Conservation (phyloP, 2,888 invertebrate species). For the Lobophora halterata region DNA sequence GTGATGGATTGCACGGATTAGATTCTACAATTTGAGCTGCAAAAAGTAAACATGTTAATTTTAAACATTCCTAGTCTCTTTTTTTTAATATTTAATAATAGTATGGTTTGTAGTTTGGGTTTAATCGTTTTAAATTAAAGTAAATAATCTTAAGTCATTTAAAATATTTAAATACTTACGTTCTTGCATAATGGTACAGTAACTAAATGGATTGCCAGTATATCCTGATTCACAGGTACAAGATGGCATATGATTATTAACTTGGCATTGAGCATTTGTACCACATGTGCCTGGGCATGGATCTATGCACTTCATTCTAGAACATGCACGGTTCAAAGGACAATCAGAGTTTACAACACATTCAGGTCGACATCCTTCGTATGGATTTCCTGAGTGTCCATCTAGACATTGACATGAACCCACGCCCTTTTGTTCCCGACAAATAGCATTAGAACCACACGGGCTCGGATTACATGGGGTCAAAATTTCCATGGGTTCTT, state of each 20-base stretch:
- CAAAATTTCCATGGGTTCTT: slow-evolving; percentile 60
- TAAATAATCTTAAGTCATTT: background rate
- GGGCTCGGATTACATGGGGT: slow-evolving; percentile 84
- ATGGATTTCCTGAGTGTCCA: slow-evolving; percentile 87
- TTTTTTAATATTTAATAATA: no score
- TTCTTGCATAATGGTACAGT: slow-evolving; percentile 76
- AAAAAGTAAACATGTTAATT: slow-evolving; percentile 33
- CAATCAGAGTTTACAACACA: slow-evolving; percentile 88
- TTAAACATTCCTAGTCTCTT: no score
- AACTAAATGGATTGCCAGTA: slow-evolving; percentile 85
- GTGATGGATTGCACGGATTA: slow-evolving; percentile 76
- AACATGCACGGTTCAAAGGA: slow-evolving; percentile 85
- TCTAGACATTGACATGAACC: slow-evolving; percentile 85
- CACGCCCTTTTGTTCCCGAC: slow-evolving; percentile 81
- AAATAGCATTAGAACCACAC: slow-evolving; percentile 83
- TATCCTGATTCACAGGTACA: slow-evolving; percentile 85
- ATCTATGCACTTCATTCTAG: slow-evolving; percentile 87
- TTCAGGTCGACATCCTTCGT: slow-evolving; percentile 88
- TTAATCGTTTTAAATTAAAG: slow-evolving; percentile 4
- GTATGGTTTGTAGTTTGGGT: no score
- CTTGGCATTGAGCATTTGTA: slow-evolving; percentile 85
- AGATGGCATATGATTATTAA: slow-evolving; percentile 87
- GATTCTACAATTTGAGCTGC: slow-evolving; percentile 53
- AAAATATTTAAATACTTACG: slow-evolving; percentile 49
- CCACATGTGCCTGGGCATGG: slow-evolving; percentile 92